Conservation (phyloP, 2,888 invertebrate genomes). For the Thereva unica region DNA sequence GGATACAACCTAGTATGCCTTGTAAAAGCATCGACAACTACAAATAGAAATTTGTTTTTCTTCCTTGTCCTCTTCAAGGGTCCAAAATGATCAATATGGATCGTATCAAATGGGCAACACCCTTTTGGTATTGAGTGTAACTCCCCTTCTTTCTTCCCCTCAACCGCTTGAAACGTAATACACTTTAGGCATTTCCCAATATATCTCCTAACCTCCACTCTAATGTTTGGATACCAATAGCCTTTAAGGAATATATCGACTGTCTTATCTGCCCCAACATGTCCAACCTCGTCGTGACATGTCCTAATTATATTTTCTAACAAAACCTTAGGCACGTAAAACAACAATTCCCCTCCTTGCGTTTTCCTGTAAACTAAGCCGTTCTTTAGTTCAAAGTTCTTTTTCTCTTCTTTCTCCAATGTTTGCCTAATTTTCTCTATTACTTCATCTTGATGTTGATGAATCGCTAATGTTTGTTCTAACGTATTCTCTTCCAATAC, state of each 20-base stretch:
- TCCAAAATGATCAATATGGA: slow-evolving; percentile 38
- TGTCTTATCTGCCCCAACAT: slow-evolving; percentile 48
- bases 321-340: too few species aligned
- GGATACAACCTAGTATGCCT: slow-evolving; percentile 50
- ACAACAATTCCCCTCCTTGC: too few species aligned
- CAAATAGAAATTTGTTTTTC: slow-evolving; percentile 50
- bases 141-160: slow-evolving; percentile 41
- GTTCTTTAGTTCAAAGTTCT: too few species aligned
- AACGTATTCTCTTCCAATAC: too few species aligned
- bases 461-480: too few species aligned
- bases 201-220: slow-evolving; percentile 24
- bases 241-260: slow-evolving; percentile 37
- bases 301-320: too few species aligned
- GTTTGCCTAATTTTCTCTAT: too few species aligned
- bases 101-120: slow-evolving; percentile 43
- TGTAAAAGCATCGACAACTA: slow-evolving; percentile 52
- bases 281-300: slow-evolving; percentile 41
- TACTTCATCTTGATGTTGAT: too few species aligned
- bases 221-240: slow-evolving; percentile 50
- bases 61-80: slow-evolving; percentile 39
- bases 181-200: slow-evolving; percentile 35
- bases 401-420: too few species aligned
- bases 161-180: slow-evolving; percentile 24
- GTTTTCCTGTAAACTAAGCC: too few species aligned
- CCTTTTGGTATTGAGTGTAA: slow-evolving; percentile 47